phyloP scores from a whole-genome alignment of 2,888 invertebrate species.

The Lasioglossum zephyrum region DNA sequence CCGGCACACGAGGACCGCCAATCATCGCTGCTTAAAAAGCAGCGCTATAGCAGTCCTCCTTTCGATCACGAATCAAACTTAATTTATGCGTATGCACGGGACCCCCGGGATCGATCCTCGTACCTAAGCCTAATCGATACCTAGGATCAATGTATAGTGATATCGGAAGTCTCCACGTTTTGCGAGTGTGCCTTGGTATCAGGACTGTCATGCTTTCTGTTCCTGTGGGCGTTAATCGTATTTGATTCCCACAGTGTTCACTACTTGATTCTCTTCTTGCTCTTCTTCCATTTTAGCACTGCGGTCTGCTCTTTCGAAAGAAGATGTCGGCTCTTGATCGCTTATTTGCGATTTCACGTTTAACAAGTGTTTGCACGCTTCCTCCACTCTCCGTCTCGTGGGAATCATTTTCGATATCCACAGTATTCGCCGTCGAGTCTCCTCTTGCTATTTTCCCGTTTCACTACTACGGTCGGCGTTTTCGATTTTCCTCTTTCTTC shows the following conservation, averaged over 20 bases:
- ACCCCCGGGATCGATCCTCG: constrained; percentile 1
- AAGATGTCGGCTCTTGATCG: not conserved
- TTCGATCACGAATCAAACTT: constrained; percentile 46
- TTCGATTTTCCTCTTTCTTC: not conserved
- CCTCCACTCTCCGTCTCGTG: too few species aligned
- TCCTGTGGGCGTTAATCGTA: not conserved
- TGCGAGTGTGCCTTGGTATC: not conserved
- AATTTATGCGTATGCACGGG: constrained; percentile 53
- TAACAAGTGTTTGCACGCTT: too few species aligned
- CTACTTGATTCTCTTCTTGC: not conserved
- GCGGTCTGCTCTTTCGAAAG: not conserved
- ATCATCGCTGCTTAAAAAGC: constrained; percentile 24
- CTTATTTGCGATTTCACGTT: too few species aligned
- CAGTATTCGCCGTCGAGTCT: not conserved
- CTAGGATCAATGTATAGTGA: not conserved
- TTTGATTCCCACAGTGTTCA: not conserved
- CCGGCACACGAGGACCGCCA: constrained; percentile 79
- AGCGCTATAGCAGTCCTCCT: constrained; percentile 25
- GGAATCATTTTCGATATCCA: not conserved
- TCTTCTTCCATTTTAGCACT: not conserved
- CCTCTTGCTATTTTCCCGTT: not conserved
- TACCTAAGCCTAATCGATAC: not conserved
- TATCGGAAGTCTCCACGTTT: not conserved
- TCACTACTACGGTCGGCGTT: not conserved
- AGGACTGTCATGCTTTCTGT: not conserved